Evolutionary conservation across 2,797 vertebrate genomes (phyloP), one percentile per base, ranked within the genome.

Genomic region (Myotis pilosus): DNA sequence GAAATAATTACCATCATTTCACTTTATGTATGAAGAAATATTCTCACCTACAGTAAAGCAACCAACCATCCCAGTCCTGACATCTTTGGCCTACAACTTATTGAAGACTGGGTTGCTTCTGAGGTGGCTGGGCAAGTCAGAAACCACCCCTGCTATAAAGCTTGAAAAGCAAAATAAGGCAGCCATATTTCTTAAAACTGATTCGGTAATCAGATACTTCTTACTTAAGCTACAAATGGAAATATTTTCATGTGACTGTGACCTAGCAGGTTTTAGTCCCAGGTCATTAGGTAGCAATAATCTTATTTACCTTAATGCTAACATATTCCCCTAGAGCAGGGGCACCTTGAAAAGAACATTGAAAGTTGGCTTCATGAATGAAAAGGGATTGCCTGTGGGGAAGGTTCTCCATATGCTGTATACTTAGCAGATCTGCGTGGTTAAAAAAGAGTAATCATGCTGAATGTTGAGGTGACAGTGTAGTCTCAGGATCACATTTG

Each of bases 271-370:
- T 41, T 94, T 64, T n/a, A 74, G 49, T 60, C 74, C 51, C 7
- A 78, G 22, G 33, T 90, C 84, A 93, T 87, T 81, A 91, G 8
- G 38, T 64, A 97, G 55, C 28, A 57, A 89, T 81, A 51, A 81
- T 47, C 41, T 51, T 81, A 91, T 87, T 92, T 89, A 74, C 28
- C 57, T 76, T 95, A 95, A 96, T 94, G 60, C 15, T 89, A 84
- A 86, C 12, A 66, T 71, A 92, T 96, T 86, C 53, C 33, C 15
- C 38, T 66, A 81, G 80, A 33, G 12, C 38, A 68, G 83, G 91
- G 86, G 17, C 71, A 91, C 75, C 90, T 94, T 96, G 94, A 86
- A 64, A 89, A 88, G 47, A 76, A 74, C 19, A 60, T 6, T 74
- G 33, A 79, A 23, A 41, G 4, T 51, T 57, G 19, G 20, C 9